Evolutionary conservation across 2,113 vertebrate genomes (phyloP).

Genomic region (Pterocles gutturalis): DNA sequence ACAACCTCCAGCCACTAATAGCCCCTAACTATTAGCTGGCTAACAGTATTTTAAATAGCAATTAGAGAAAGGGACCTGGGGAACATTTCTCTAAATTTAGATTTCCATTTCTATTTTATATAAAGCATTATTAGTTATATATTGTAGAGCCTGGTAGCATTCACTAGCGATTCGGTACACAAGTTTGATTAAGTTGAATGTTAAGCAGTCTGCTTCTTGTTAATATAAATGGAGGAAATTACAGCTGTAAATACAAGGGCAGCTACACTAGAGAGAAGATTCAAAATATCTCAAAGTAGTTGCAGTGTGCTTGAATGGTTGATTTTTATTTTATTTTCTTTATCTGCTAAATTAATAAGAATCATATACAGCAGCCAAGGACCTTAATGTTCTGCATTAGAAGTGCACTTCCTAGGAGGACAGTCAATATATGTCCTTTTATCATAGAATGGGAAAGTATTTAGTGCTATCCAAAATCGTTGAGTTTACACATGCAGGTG

Average conservation of each 20-base stretch:
- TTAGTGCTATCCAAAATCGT: neutral
- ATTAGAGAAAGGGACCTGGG: neutral
- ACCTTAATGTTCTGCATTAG: neutral
- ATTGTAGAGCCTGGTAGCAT: neutral
- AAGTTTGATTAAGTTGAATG: constrained; percentile 30
- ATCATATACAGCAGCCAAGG: neutral
- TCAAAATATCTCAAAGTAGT: neutral
- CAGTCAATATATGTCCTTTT: neutral
- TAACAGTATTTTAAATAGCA: neutral
- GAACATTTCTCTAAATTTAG: neutral
- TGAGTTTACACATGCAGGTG: neutral
- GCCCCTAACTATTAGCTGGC: neutral
- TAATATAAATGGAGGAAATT: constrained; percentile 46
- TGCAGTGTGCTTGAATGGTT: neutral
- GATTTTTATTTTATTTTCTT: constrained; percentile 9
- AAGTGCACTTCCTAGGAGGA: neutral
- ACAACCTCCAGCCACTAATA: neutral
- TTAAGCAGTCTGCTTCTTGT: neutral
- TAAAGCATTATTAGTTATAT: neutral
- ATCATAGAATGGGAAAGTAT: neutral
- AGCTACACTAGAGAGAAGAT: neutral
- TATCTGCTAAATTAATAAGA: neutral
- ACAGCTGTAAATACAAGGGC: neutral
- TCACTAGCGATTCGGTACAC: neutral
- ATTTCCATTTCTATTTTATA: neutral